A percentile compares a stretch with the other conserved stretches of the same genome.
Conservation (phyloP, 2,113 vertebrate species). For the Rutilus rutilus region DNA sequence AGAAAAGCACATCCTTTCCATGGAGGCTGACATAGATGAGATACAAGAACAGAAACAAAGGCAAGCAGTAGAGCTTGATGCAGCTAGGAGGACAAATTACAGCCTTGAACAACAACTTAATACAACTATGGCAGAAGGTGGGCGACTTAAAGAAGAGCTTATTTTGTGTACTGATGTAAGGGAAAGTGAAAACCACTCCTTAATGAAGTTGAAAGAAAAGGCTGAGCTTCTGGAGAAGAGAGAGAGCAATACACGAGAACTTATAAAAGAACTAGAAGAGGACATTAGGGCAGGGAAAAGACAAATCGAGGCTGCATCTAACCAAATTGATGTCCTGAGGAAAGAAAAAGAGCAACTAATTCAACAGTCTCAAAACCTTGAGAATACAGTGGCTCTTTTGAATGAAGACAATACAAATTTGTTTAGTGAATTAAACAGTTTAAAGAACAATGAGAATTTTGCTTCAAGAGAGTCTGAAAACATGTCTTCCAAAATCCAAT, state of each 20-base stretch:
- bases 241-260: constrained; percentile 68
- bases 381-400: constrained; percentile 64
- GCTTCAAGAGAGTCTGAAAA: constrained; percentile 72
- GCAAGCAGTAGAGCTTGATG: constrained; percentile 76
- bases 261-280: constrained; percentile 74
- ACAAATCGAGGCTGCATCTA: constrained; percentile 70
- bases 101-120: constrained; percentile 78
- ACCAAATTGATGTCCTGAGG: constrained; percentile 63
- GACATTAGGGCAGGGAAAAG: constrained; percentile 74
- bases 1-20: constrained; percentile 73
- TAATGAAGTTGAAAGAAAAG: constrained; percentile 74
- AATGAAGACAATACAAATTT: constrained; percentile 69
- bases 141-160: constrained; percentile 74
- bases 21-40: constrained; percentile 74
- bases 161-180: constrained; percentile 76
- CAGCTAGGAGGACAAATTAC: constrained; percentile 67
- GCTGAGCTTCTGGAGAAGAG: constrained; percentile 73
- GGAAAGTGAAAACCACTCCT: constrained; percentile 72
- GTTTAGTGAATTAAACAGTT: constrained; percentile 68
- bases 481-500: constrained; percentile 74
- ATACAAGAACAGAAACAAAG: constrained; percentile 74
- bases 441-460: constrained; percentile 74
- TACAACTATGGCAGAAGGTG: constrained; percentile 71
- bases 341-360: constrained; percentile 72
- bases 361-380: constrained; percentile 72